Evolutionary conservation across 2,797 vertebrate species (phyloP), one percentile per base, ranked within the genome.

Genomic region (Halcyon badia): DNA sequence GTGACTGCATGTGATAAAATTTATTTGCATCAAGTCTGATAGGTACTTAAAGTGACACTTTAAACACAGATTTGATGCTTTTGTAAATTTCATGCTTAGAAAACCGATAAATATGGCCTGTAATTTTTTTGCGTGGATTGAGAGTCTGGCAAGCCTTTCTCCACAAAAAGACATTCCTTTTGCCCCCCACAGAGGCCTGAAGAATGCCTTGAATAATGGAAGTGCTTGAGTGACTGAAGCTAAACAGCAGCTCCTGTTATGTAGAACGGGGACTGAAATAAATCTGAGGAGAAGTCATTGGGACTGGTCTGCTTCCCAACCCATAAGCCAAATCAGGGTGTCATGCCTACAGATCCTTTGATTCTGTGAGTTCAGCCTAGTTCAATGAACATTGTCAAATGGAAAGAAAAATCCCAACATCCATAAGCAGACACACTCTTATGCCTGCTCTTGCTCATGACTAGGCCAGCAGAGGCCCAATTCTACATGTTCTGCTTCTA

Each of bases 201-300:
- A 65, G 5, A 88, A 52, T 69, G 42, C 4, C 22, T 26, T 72
- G 48, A 87, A 82, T 26, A 72, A 51, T 12, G 10, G 12, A 9
- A 42, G 9, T 78, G 9, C 14, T 77, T 61, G 4, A 2, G 2
- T 30, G 26, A 86, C 58, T 48, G 73, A 82, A 95, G 65, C 6
- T 69, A 57, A 93, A 61, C 22, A 88, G 7, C 39, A 48, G n/a
- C 39, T 87, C 60, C n/a, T 95, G 56, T 28, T 60, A 33, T 44
- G 51, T 70, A 52, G 33, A 28, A 66, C 28, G 10, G 11, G 8
- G 31, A 31, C 42, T 76, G n/a, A 89, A 84, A 87, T 41, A 76
- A 64, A 85, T 66, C 80, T 5, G 30, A 80, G 16, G n/a, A 80
- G 16, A 83, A 51, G 5, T 42, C 22, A 18, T 5, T 58, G 33